Conservation (phyloP, 1,140 invertebrate genomes). For the Drosophila pallidifrons region DNA sequence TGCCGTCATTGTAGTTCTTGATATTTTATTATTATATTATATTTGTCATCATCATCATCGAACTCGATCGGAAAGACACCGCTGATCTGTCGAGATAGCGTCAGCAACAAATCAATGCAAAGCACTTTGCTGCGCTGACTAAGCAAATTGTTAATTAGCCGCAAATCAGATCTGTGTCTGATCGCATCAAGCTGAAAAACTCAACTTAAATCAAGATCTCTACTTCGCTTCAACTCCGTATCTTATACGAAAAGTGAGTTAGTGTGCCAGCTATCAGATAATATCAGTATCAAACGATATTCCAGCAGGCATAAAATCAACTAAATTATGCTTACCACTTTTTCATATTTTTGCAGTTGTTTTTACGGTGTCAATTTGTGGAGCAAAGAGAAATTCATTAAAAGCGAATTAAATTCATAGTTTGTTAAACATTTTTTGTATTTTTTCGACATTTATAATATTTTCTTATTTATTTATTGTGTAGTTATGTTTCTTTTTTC, state of each 20-base stretch:
- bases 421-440: no score
- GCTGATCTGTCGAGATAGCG: conserved; percentile 43
- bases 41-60: neutral
- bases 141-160: conserved; percentile 51
- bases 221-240: neutral
- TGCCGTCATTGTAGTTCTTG: neutral
- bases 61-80: neutral
- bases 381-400: no score
- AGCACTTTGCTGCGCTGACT: conserved; percentile 46
- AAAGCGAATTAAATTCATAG: no score
- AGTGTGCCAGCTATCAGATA: conserved; percentile 24
- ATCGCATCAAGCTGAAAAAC: conserved; percentile 20
- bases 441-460: no score
- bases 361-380: no score
- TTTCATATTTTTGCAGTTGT: neutral
- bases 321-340: neutral
- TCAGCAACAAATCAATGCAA: conserved; percentile 45
- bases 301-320: neutral
- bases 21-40: neutral
- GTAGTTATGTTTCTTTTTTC: no score
- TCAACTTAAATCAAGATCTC: neutral
- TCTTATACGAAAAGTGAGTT: conserved; percentile 9
- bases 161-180: conserved; percentile 36
- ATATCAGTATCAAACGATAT: conserved; percentile 1
- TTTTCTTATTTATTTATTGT: no score